phyloP scores from a whole-genome alignment of 2,888 invertebrate genomes.

The Notocelia uddmanniana region DNA sequence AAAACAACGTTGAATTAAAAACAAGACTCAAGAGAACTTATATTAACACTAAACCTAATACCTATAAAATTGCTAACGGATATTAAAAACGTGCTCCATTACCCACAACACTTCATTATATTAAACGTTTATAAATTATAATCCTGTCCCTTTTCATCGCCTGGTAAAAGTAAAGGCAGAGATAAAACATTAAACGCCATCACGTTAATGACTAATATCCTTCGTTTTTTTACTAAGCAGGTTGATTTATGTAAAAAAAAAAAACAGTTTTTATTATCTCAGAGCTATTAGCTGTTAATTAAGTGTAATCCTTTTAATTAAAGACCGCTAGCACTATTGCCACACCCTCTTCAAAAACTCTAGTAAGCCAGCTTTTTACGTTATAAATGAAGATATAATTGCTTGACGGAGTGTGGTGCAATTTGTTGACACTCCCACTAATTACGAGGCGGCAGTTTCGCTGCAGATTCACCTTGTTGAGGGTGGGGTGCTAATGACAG shows the following conservation, averaged over 20 bases:
- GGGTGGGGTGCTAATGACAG: conserved; percentile 15
- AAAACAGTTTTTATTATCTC: background rate
- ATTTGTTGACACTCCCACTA: conserved; percentile 37
- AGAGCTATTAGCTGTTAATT: conserved; percentile 1
- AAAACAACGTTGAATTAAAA: background rate
- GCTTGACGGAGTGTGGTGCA: conserved; percentile 20
- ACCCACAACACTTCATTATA: background rate
- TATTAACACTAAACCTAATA: background rate
- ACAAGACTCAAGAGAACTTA: background rate
- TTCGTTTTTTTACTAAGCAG: background rate
- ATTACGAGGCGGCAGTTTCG: conserved; percentile 28
- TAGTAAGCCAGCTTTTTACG: conserved; percentile 9
- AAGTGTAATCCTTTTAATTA: conserved; percentile 1
- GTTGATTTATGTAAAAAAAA: background rate
- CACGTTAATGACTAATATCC: conserved; percentile 33
- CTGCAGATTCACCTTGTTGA: conserved; percentile 24
- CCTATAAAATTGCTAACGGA: conserved; percentile 1
- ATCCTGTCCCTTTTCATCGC: background rate
- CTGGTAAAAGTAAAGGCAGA: conserved; percentile 3
- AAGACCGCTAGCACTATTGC: background rate
- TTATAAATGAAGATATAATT: conserved; percentile 32
- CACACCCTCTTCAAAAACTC: conserved; percentile 1
- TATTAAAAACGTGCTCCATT: conserved; percentile 14
- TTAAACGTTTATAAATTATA: background rate
- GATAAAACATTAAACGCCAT: conserved; percentile 5